phyloP scores from a whole-genome alignment of 2,888 invertebrate genomes.

The Odontocolon sp. region DNA sequence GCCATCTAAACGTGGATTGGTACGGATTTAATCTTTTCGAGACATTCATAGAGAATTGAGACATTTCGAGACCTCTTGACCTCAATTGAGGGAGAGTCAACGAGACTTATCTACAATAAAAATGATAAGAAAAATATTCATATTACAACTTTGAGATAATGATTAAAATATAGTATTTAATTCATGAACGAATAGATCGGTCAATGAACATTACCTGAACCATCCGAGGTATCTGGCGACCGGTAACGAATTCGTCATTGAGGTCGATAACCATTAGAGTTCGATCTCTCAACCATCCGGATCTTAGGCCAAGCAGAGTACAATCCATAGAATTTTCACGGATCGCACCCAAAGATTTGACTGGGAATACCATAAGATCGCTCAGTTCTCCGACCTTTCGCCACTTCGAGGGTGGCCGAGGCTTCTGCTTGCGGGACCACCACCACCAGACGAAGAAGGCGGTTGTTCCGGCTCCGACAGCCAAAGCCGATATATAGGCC shows the following conservation, averaged over 20 bases:
- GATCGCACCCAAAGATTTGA: constrained; percentile 84
- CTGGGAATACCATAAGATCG: constrained; percentile 83
- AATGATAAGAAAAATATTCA: no score
- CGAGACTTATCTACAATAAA: no score
- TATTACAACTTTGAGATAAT: background rate
- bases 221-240: constrained; percentile 83
- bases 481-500: constrained; percentile 71
- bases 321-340: constrained; percentile 82
- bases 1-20: no score
- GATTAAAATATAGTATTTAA: background rate
- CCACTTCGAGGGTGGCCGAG: constrained; percentile 82
- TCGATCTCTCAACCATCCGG: constrained; percentile 84
- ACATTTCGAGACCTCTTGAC: no score
- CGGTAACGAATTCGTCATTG: constrained; percentile 84
- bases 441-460: constrained; percentile 71
- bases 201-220: constrained; percentile 79
- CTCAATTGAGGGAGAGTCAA: no score
- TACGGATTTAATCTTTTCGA: no score
- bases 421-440: constrained; percentile 66
- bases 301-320: constrained; percentile 82
- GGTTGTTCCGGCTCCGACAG: constrained; percentile 74
- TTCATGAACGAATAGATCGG: background rate
- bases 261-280: constrained; percentile 84
- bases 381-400: constrained; percentile 83
- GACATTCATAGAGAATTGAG: no score